These are phyloP conservation scores for Crypturellus undulatus DNA, from an alignment of 2,113 vertebrate genomes.

Conservation along the genomic window DNA sequence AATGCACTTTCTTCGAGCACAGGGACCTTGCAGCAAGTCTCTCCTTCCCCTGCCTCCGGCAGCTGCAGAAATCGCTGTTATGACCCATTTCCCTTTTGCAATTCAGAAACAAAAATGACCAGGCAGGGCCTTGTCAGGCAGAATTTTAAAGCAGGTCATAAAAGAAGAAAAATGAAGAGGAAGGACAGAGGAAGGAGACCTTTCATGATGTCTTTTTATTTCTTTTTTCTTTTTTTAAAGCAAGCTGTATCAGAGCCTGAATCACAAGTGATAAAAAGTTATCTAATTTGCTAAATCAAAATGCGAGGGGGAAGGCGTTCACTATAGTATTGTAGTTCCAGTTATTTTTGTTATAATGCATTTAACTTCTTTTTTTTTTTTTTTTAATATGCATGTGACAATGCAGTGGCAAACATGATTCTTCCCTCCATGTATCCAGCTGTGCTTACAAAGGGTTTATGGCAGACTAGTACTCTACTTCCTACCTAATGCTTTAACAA, in stretches of 20 bases:
- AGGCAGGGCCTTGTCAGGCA: neutral
- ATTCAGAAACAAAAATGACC: neutral
- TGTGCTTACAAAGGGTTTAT: rapidly evolving
- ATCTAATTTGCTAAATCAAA: neutral
- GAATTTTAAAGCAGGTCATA: neutral
- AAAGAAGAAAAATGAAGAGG: neutral
- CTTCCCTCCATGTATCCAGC: neutral
- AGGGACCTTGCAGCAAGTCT: rapidly evolving
- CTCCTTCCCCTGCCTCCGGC: neutral
- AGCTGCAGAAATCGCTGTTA: neutral
- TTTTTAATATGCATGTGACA: neutral
- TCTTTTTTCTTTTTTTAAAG: neutral
- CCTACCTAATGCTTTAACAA: neutral
- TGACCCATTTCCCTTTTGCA: neutral
- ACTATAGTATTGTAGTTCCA: neutral
- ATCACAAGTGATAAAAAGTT: neutral
- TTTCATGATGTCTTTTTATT: neutral
- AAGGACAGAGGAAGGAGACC: neutral
- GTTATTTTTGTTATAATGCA: neutral
- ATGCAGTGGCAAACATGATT: neutral
- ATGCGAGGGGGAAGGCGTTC: neutral
- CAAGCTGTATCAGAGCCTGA: neutral
- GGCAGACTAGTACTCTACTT: neutral
- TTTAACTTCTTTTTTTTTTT: neutral
- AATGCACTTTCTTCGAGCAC: neutral